Conservation (phyloP, 2,797 vertebrate genomes). For the Ciconia nigra region DNA sequence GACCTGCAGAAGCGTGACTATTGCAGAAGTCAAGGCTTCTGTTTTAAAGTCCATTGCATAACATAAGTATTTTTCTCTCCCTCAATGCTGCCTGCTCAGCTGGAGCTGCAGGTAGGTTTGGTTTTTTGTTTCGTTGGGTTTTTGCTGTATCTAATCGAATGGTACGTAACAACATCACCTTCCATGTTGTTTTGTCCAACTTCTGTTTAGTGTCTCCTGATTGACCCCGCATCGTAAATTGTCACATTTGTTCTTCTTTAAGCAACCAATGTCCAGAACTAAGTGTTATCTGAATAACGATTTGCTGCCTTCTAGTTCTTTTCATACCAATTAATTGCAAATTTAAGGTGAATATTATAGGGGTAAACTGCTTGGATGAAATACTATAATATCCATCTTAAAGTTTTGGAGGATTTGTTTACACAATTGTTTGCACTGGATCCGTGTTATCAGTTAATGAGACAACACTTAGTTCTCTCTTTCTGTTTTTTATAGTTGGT, state of each 20-base stretch:
- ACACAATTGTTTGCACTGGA: neutral
- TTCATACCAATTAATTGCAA: neutral
- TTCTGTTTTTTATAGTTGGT: neutral
- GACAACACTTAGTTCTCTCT: neutral
- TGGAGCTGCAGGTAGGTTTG: conserved; percentile 94
- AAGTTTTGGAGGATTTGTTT: neutral
- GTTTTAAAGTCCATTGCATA: conserved; percentile 61
- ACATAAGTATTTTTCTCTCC: conserved; percentile 81
- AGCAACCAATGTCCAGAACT: neutral
- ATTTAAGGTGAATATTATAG: neutral
- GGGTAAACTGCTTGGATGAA: neutral
- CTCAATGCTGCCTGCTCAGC: conserved; percentile 84
- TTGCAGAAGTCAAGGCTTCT: conserved; percentile 65
- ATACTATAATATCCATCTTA: neutral
- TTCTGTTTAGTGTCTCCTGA: conserved; percentile 14
- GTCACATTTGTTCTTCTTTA: neutral
- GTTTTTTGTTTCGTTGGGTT: conserved; percentile 5
- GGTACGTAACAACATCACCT: conserved; percentile 30
- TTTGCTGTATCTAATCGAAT: conserved; percentile 62
- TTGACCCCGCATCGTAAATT: neutral
- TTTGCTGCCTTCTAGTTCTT: neutral
- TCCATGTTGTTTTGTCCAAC: conserved; percentile 47
- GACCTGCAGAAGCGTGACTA: neutral
- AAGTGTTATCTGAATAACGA: neutral
- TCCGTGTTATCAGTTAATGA: neutral